Percentiles rank a stretch among this genome's conserved stretches.
These are phyloP conservation scores for Ariopsis seemanni DNA, from an alignment of 2,113 vertebrate species.

Conservation along the genomic window DNA sequence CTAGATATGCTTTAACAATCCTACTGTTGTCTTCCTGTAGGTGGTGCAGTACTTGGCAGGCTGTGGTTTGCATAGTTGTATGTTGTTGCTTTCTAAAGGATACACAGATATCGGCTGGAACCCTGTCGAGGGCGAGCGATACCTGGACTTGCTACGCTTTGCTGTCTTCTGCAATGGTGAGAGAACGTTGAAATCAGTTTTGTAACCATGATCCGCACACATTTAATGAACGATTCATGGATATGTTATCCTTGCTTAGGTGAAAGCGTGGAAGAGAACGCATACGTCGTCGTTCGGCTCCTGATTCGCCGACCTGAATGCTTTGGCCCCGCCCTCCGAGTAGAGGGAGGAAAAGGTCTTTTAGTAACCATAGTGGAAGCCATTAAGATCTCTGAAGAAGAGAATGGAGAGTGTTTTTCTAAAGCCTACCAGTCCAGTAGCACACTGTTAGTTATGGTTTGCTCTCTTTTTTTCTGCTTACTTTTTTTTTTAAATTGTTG, in stretches of 20 bases:
- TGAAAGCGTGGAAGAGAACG: slow-evolving; percentile 95
- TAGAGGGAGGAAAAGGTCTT: slow-evolving; percentile 88
- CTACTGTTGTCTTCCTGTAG: slow-evolving; percentile 63
- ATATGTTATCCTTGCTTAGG: slow-evolving; percentile 67
- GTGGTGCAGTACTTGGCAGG: slow-evolving; percentile 90
- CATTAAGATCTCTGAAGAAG: slow-evolving; percentile 87
- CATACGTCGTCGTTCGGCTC: slow-evolving; percentile 87
- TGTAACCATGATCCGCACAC: not conserved
- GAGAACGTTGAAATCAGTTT: not conserved
- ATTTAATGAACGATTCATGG: not conserved
- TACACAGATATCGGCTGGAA: slow-evolving; percentile 96
- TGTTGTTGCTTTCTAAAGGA: slow-evolving; percentile 85
- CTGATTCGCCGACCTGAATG: slow-evolving; percentile 93
- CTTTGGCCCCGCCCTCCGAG: slow-evolving; percentile 89
- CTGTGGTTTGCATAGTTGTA: slow-evolving; percentile 88
- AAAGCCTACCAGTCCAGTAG: slow-evolving; percentile 74
- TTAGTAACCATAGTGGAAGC: slow-evolving; percentile 90
- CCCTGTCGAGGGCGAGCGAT: slow-evolving; percentile 93
- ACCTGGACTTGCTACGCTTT: slow-evolving; percentile 92
- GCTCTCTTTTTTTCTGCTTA: not conserved
- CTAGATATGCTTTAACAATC: not conserved
- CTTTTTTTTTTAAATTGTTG: not conserved
- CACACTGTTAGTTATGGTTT: slow-evolving; percentile 68
- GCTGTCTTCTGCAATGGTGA: slow-evolving; percentile 96
- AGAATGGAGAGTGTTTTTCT: slow-evolving; percentile 80